These are phyloP conservation scores for Oasisia sp. DNA, from an alignment of 2,888 invertebrate species.

Conservation along the genomic window DNA sequence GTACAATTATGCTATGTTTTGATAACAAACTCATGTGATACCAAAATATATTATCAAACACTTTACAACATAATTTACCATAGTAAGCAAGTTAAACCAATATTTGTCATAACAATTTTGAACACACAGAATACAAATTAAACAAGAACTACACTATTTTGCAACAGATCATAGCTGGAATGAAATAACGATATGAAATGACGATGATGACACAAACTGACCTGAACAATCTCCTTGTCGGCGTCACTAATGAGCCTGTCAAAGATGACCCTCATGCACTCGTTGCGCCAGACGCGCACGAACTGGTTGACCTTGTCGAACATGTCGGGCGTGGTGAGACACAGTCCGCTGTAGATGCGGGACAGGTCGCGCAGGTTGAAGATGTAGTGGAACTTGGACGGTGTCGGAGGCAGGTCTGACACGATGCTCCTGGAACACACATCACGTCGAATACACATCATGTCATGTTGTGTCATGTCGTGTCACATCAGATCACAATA, in stretches of 20 bases:
- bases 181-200: neutral
- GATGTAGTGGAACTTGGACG: constrained; percentile 93
- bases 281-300: constrained; percentile 90
- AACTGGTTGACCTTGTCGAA: constrained; percentile 75
- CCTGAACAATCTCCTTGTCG: constrained; percentile 53
- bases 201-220: neutral
- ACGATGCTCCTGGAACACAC: constrained; percentile 69
- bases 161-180: neutral
- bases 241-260: constrained; percentile 82
- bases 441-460: too few relatives aligned
- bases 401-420: constrained; percentile 86
- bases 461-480: too few relatives aligned
- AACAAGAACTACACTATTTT: neutral
- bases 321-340: constrained; percentile 78
- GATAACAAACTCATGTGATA: too few relatives aligned
- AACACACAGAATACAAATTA: too few relatives aligned
- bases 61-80: too few relatives aligned
- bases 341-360: constrained; percentile 83
- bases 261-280: constrained; percentile 86
- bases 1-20: too few relatives aligned
- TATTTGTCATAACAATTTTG: too few relatives aligned
- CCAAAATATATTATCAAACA: too few relatives aligned
- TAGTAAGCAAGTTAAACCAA: too few relatives aligned
- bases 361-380: constrained; percentile 93
- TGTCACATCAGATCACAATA: too few relatives aligned